Conservation (phyloP, 2,113 vertebrate genomes). For the Arothron firmamentum region DNA sequence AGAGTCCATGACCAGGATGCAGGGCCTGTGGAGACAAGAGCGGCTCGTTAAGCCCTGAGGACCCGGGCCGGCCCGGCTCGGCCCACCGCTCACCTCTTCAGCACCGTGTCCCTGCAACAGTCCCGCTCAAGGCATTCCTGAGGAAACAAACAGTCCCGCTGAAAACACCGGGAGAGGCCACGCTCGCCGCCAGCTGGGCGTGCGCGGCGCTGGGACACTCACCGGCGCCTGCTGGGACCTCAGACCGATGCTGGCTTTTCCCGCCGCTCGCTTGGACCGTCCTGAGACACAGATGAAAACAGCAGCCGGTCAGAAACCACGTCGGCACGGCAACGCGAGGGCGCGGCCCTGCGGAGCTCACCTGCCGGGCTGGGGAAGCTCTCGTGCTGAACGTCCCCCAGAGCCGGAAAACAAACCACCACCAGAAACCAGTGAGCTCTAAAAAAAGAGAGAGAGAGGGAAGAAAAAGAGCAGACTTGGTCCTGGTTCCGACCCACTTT, state of each 20-base stretch:
- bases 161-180: background rate
- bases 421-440: constrained; percentile 94
- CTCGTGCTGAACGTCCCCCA: constrained; percentile 77
- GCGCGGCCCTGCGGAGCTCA: constrained; percentile 17
- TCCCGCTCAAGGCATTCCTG: constrained; percentile 65
- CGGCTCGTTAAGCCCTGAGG: too few relatives aligned
- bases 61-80: too few relatives aligned
- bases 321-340: too few relatives aligned
- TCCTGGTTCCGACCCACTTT: background rate
- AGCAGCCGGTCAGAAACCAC: background rate
- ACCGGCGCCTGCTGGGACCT: constrained; percentile 36
- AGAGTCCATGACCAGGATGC: constrained; percentile 92
- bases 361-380: constrained; percentile 8
- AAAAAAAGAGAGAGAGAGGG: background rate
- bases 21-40: constrained; percentile 73
- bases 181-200: too few relatives aligned
- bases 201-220: background rate
- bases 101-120: constrained; percentile 31
- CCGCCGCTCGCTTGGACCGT: background rate
- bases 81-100: constrained; percentile 58
- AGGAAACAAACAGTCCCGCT: background rate
- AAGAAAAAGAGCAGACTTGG: background rate
- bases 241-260: background rate
- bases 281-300: constrained; percentile 22
- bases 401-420: constrained; percentile 90